These are phyloP conservation scores for Numida meleagris DNA, from an alignment of 2,113 vertebrate genomes.

Conservation along the genomic window DNA sequence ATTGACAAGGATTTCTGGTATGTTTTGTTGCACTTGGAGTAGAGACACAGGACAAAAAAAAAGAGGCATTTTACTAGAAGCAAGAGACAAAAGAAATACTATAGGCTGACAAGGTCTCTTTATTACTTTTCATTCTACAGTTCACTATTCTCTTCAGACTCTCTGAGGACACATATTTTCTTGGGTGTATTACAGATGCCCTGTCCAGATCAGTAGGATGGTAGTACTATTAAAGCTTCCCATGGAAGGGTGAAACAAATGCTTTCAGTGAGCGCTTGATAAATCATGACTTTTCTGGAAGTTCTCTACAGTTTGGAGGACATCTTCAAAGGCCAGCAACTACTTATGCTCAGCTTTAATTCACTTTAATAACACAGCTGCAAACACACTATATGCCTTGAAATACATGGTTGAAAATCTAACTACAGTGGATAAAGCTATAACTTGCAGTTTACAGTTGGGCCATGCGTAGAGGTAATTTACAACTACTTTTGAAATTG, in stretches of 20 bases:
- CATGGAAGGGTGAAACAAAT: background rate
- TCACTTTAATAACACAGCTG: background rate
- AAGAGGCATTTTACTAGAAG: conserved; percentile 15
- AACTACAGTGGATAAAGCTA: no score
- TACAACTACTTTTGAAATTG: background rate
- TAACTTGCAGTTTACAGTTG: background rate
- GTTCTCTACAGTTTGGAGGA: background rate
- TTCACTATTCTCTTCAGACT: background rate
- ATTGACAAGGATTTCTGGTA: background rate
- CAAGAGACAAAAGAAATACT: background rate
- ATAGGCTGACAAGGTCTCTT: conserved; percentile 6
- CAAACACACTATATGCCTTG: background rate
- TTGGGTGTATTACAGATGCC: background rate
- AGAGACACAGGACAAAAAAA: conserved; percentile 33
- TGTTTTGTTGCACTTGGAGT: conserved; percentile 25
- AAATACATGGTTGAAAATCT: background rate
- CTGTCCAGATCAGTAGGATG: background rate
- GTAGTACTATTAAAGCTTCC: background rate
- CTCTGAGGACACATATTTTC: conserved; percentile 28
- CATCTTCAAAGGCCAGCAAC: background rate
- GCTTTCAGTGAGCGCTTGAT: conserved; percentile 1
- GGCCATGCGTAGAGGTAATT: background rate
- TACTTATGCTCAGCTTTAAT: background rate
- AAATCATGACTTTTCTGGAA: conserved; percentile 3
- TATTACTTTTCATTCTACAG: conserved; percentile 6